A percentile compares a stretch with the other conserved stretches of the same genome.
Conservation (phyloP, 2,113 vertebrate species). For the Nibea coibor region DNA sequence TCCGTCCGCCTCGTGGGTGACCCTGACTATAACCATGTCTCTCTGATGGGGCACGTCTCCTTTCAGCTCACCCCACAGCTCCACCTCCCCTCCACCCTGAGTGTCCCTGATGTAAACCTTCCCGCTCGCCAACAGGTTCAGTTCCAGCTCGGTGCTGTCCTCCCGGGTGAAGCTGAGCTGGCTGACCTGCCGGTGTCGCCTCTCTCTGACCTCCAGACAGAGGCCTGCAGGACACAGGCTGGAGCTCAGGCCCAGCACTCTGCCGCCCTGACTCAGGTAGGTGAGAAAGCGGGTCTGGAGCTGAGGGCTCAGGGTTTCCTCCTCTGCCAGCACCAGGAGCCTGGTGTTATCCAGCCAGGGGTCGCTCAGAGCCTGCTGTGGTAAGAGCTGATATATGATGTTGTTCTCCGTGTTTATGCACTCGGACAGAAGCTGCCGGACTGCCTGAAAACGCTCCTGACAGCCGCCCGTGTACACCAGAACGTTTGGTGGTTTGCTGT, state of each 20-base stretch:
- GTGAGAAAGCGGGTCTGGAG: conserved; percentile 83
- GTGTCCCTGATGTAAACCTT: conserved; percentile 79
- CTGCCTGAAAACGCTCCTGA: conserved; percentile 72
- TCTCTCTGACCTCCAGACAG: conserved; percentile 70
- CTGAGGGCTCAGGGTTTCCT: conserved; percentile 76
- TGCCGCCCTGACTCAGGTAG: conserved; percentile 90
- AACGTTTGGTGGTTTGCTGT: conserved; percentile 89
- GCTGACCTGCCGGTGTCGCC: conserved; percentile 63
- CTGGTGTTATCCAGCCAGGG: conserved; percentile 90
- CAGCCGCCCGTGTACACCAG: conserved; percentile 87
- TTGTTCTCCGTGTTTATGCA: conserved; percentile 87
- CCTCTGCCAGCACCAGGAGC: conserved; percentile 88
- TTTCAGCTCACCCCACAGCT: conserved; percentile 84
- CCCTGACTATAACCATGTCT: conserved; percentile 86
- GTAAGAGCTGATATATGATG: conserved; percentile 86
- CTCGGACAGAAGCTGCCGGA: conserved; percentile 81
- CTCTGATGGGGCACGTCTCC: conserved; percentile 46
- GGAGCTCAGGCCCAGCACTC: conserved; percentile 87
- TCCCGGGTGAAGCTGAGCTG: conserved; percentile 83
- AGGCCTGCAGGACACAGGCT: conserved; percentile 85
- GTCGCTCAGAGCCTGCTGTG: conserved; percentile 85
- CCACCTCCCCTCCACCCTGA: conserved; percentile 62
- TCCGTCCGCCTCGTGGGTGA: conserved; percentile 81
- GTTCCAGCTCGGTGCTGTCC: conserved; percentile 78
- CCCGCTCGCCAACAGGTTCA: conserved; percentile 85